A percentile compares a stretch with the other conserved stretches of the same genome.
Conservation (phyloP, 1,140 invertebrate genomes). For the Melanaphis sacchari region DNA sequence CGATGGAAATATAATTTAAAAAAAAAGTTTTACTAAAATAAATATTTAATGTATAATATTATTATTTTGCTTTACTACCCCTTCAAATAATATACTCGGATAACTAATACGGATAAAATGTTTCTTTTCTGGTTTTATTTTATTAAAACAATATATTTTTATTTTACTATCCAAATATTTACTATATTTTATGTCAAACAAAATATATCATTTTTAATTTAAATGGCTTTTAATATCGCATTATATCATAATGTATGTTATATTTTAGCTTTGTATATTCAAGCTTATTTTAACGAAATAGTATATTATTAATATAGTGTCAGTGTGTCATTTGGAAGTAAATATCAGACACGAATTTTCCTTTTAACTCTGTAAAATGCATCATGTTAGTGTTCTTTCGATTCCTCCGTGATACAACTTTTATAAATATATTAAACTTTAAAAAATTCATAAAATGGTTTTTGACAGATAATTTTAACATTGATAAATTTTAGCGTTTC, state of each 20-base stretch:
- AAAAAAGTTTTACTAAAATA: neutral
- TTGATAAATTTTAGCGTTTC: neutral
- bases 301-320: neutral
- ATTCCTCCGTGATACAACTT: neutral
- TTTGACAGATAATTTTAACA: slow-evolving; percentile 1
- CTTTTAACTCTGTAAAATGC: neutral
- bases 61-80: neutral
- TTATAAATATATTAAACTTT: slow-evolving; percentile 17
- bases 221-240: neutral
- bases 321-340: neutral
- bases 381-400: slow-evolving; percentile 4
- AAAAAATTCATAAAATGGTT: neutral
- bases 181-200: neutral
- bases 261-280: neutral
- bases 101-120: neutral
- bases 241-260: neutral
- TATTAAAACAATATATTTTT: neutral
- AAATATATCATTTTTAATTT: neutral
- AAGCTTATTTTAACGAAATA: neutral
- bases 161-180: neutral
- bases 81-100: neutral
- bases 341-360: neutral
- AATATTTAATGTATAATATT: neutral
- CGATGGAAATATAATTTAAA: neutral
- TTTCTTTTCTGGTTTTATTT: neutral